phyloP scores from a whole-genome alignment of 1,140 invertebrate species.

The Palaemon carinicauda region DNA sequence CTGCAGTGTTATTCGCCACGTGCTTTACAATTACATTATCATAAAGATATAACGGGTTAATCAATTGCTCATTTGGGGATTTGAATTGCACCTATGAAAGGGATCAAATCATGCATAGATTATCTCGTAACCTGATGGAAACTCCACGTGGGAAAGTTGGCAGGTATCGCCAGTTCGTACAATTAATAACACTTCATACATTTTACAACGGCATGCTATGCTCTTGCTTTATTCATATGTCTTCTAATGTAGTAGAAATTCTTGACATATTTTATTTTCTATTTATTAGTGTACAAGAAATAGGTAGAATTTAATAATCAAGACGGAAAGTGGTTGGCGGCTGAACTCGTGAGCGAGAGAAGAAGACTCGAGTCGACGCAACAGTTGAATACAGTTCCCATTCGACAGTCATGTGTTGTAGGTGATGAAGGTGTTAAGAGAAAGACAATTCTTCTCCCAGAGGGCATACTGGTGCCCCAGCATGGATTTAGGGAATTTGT shows the following conservation, averaged over 20 bases:
- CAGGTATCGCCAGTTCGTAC: not conserved
- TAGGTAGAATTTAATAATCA: not conserved
- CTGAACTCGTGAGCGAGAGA: not conserved
- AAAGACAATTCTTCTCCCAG: not conserved
- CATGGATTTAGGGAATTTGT: too few relatives aligned
- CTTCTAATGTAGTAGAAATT: too few relatives aligned
- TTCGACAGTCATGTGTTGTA: slow-evolving; percentile 35
- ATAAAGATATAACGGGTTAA: too few relatives aligned
- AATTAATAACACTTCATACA: not conserved
- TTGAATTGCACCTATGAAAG: not conserved
- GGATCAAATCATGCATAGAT: not conserved
- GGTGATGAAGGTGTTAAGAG: not conserved
- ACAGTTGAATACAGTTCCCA: slow-evolving; percentile 48
- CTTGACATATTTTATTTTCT: too few relatives aligned
- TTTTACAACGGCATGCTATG: not conserved
- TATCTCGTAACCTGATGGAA: not conserved
- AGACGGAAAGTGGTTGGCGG: not conserved
- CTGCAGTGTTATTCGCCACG: too few relatives aligned
- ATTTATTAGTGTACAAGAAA: too few relatives aligned
- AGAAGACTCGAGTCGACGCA: slow-evolving; percentile 25
- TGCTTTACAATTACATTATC: too few relatives aligned
- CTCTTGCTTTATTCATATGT: not conserved
- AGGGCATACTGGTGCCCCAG: not conserved
- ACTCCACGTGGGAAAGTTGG: not conserved
- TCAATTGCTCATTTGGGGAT: not conserved